phyloP scores from a whole-genome alignment of 2,797 vertebrate genomes.

The Leontocebus nigricollis region DNA sequence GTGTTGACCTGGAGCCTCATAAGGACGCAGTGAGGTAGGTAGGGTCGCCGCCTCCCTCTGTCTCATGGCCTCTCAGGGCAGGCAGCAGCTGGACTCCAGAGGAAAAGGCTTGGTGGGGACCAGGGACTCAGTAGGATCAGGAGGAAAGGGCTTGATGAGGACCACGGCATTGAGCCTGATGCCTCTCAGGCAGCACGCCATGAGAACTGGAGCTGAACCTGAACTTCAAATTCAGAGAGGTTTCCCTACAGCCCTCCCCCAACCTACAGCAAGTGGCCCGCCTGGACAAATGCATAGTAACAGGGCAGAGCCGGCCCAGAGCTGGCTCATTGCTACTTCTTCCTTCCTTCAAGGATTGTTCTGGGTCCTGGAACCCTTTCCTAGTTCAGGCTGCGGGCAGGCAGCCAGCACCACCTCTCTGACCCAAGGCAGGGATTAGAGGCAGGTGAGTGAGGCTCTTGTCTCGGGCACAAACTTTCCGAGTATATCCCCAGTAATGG shows the following conservation, averaged over 20 bases:
- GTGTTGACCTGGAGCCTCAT: neutral
- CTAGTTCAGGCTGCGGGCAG: neutral
- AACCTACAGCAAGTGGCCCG: rapidly evolving
- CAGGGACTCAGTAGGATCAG: neutral
- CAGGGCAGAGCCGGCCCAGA: neutral
- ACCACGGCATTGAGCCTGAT: too few species aligned
- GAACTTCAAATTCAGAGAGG: neutral
- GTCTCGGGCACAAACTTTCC: neutral
- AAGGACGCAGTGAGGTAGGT: neutral
- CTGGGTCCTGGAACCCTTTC: neutral
- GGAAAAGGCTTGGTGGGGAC: neutral
- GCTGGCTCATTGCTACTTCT: neutral
- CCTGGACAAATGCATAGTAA: rapidly evolving
- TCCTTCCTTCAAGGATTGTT: neutral
- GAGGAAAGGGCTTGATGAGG: neutral
- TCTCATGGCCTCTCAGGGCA: neutral
- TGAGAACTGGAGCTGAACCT: neutral
- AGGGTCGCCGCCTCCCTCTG: neutral
- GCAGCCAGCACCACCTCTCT: rapidly evolving
- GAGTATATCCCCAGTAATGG: neutral
- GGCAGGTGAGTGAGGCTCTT: neutral
- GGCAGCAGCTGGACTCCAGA: neutral
- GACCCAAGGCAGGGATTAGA: neutral
- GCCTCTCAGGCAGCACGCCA: rapidly evolving
- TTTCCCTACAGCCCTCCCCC: too few species aligned